A percentile compares a stretch with the other conserved stretches of the same genome.
Evolutionary conservation across 2,888 invertebrate genomes (phyloP).

Genomic region (Dynastes grantii): DNA sequence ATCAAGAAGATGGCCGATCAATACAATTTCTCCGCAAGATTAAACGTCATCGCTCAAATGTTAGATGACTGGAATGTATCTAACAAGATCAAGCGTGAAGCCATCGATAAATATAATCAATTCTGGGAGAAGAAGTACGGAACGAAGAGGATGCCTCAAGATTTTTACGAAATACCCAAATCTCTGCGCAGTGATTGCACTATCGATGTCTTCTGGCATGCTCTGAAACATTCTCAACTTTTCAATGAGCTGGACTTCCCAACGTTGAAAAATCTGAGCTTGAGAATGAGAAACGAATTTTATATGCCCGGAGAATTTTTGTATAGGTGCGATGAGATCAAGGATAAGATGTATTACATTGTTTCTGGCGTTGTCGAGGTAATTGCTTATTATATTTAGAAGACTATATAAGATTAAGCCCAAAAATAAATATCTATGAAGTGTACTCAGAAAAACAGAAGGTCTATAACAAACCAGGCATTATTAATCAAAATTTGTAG

Average conservation of each 20-base stretch:
- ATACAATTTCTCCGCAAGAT: constrained; percentile 33
- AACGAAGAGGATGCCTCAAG: constrained; percentile 14
- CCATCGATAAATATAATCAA: constrained; percentile 40
- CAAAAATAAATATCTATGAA: no score
- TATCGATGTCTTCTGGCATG: constrained; percentile 47
- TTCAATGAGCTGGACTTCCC: constrained; percentile 33
- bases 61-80: constrained; percentile 47
- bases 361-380: constrained; percentile 47
- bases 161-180: constrained; percentile 30
- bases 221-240: constrained; percentile 41
- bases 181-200: constrained; percentile 23
- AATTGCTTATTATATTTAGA: background rate
- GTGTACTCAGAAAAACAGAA: no score
- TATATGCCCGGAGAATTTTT: constrained; percentile 48
- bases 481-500: no score
- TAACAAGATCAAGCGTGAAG: constrained; percentile 23
- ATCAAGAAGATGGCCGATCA: constrained; percentile 47
- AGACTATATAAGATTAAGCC: no score
- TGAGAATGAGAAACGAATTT: constrained; percentile 41
- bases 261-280: constrained; percentile 23
- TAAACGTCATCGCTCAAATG: constrained; percentile 46
- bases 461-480: no score
- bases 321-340: constrained; percentile 10
- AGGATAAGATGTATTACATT: constrained; percentile 44
- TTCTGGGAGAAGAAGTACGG: constrained; percentile 48